Base-by-base conservation (phyloP, 1,140 invertebrate species). In the Conus ventricosus region DNA sequence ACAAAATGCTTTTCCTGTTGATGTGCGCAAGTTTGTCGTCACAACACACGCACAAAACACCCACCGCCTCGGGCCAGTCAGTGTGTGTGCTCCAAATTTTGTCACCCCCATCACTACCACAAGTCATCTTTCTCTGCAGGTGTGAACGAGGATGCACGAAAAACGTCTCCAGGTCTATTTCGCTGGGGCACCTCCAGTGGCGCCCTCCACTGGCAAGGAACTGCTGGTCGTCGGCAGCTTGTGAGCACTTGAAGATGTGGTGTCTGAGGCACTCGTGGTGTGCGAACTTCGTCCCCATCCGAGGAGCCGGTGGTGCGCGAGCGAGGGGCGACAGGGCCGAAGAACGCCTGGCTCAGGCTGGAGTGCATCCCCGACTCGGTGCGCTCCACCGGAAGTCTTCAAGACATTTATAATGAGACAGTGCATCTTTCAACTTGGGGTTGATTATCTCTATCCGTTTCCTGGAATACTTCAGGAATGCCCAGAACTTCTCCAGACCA, bases 401-500 rank as follows among this genome's bases (percentile, higher is more conserved):
- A 88, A 99, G 97, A 88, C 96, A 98, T 94, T 99, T 98, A 95
- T 98, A 99, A 93, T 97, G 98, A 57, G 96, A 96, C 75, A 99
- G 95, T 94, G 97, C 97, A 83, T 97, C 97, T 89, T 97, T 96
- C 75, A 99, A 95, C 92, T 97, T 97, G 8, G 97, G 96, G 91
- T 98, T 97, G 39, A 99, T 97, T n/a, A n/a, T 39, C 88, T 97
- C 96, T 53, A 99, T 96, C 87, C 93, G 91, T 82, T 92, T 91
- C 25, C 93, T 87, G 11, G 94, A 95, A 91, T 95, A 96, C 95
- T 99, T 99, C 10, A 99, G 95, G 96, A 99, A 99, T 76, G 99
- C 98, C 98, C 99, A 99, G 95, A 99, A 99, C 95, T 99, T 99
- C 95, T 99, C 99, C 81, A 99, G 95, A 75, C 99, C 99, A 96